These are phyloP conservation scores for Brachyrhaphis roseni DNA, from an alignment of 2,797 vertebrate genomes.

Conservation along the genomic window DNA sequence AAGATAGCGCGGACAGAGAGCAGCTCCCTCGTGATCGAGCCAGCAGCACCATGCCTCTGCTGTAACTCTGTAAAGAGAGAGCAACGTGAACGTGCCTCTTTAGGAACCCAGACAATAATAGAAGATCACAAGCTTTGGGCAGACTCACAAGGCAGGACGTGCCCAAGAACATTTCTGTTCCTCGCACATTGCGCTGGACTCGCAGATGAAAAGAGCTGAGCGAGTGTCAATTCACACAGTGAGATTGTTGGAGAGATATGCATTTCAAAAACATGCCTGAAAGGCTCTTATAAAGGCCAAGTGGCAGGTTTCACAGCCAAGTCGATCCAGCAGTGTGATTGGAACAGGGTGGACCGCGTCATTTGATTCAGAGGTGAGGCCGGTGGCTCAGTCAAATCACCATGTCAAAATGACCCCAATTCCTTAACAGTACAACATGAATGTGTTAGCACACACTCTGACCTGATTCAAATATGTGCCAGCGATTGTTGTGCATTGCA, in stretches of 20 bases:
- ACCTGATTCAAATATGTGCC: not conserved
- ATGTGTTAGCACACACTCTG: not conserved
- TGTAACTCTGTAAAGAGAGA: constrained; percentile 34
- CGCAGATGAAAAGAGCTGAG: constrained; percentile 48
- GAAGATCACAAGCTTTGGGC: constrained; percentile 48
- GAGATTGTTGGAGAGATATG: constrained; percentile 43
- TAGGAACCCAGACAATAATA: constrained; percentile 37
- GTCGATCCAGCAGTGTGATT: constrained; percentile 21
- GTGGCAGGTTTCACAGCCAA: constrained; percentile 35
- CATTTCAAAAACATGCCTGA: constrained; percentile 50
- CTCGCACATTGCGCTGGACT: constrained; percentile 18
- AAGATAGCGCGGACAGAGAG: not conserved
- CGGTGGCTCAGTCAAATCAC: not conserved
- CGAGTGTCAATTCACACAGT: constrained; percentile 67
- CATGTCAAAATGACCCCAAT: not conserved
- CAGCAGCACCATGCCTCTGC: constrained; percentile 20
- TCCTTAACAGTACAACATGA: not conserved
- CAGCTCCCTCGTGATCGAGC: constrained; percentile 3
- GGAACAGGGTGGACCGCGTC: constrained; percentile 1
- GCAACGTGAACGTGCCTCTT: constrained; percentile 13
- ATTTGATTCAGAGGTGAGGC: not conserved
- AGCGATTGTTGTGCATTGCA: not conserved
- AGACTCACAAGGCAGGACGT: constrained; percentile 38
- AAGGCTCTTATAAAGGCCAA: constrained; percentile 45
- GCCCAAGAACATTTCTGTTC: constrained; percentile 10